These are phyloP conservation scores for Leptonema lineaticorne DNA, from an alignment of 1,140 invertebrate species.

Conservation along the genomic window DNA sequence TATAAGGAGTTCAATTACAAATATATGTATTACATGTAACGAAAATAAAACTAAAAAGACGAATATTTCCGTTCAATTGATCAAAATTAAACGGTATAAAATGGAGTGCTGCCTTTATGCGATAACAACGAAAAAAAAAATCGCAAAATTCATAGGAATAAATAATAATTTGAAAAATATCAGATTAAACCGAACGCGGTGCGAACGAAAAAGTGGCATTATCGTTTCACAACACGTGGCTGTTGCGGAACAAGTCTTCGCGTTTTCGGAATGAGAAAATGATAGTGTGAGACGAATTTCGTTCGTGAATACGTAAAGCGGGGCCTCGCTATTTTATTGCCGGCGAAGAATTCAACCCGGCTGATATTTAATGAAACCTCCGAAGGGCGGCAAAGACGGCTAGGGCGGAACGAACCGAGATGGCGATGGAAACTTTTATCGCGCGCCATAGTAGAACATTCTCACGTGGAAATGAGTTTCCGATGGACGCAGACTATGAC, in stretches of 20 bases:
- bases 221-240: slow-evolving; percentile 7
- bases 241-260: neutral
- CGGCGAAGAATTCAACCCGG: slow-evolving; percentile 31
- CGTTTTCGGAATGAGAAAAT: neutral
- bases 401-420: slow-evolving; percentile 2
- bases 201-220: neutral
- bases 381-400: neutral
- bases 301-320: slow-evolving; percentile 26
- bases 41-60: no score
- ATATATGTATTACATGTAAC: no score
- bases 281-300: neutral
- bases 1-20: no score
- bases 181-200: no score
- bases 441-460: neutral
- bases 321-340: slow-evolving; percentile 31
- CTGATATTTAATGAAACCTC: slow-evolving; percentile 31
- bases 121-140: no score
- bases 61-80: no score
- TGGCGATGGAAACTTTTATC: slow-evolving; percentile 30
- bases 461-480: slow-evolving; percentile 27
- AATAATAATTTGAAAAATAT: no score
- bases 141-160: no score
- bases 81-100: no score
- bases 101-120: no score
- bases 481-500: slow-evolving; percentile 7